Evolutionary conservation across 2,797 vertebrate species (phyloP).

Genomic region (Eospalax fontanierii): DNA sequence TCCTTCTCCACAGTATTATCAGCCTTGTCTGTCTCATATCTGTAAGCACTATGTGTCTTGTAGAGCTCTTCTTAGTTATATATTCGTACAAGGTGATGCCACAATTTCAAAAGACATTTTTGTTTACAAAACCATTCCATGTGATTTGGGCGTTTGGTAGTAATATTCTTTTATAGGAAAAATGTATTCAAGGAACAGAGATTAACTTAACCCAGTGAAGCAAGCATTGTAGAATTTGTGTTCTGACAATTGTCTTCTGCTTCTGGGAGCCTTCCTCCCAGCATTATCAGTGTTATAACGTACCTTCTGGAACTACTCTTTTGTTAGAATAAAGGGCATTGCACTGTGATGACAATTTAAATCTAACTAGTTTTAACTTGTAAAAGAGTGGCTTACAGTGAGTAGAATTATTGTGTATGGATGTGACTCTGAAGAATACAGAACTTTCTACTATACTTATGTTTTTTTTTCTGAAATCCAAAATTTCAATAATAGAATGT

Average conservation of each 20-base stretch:
- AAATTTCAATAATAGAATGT: slow-evolving; percentile 41
- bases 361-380: slow-evolving; percentile 55
- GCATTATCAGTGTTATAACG: not conserved
- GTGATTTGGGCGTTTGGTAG: slow-evolving; percentile 57
- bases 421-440: slow-evolving; percentile 38
- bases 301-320: not conserved
- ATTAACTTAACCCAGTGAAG: slow-evolving; percentile 50
- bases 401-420: slow-evolving; percentile 58
- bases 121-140: slow-evolving; percentile 15
- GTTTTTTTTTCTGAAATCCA: slow-evolving; percentile 63
- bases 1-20: not conserved
- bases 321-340: slow-evolving; percentile 33
- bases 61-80: not conserved
- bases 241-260: not conserved
- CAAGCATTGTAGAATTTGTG: not conserved
- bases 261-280: not conserved
- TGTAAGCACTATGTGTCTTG: not conserved
- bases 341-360: slow-evolving; percentile 43
- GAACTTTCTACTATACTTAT: slow-evolving; percentile 25
- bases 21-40: not conserved
- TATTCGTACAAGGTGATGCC: not conserved
- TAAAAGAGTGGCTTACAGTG: slow-evolving; percentile 44
- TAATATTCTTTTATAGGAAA: slow-evolving; percentile 47
- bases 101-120: not conserved
- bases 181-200: slow-evolving; percentile 24